Evolutionary conservation across 2,888 invertebrate species (phyloP).

Genomic region (Chrysina gloriosa): DNA sequence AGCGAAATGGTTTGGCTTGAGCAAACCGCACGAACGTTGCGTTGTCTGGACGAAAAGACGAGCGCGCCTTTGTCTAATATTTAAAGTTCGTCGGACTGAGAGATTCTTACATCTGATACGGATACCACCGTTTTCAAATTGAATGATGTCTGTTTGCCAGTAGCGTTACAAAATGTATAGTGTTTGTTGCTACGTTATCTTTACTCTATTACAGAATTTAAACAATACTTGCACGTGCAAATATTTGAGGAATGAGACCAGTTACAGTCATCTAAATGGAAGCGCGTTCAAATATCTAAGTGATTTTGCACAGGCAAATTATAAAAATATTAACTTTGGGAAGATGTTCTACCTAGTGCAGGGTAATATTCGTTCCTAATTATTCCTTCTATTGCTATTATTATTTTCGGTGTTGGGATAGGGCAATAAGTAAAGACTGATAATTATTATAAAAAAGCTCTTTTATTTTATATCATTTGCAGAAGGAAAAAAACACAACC

Average conservation of each 20-base stretch:
- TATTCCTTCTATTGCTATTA: too few relatives aligned
- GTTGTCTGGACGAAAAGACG: background rate
- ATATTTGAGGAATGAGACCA: slow-evolving; percentile 17
- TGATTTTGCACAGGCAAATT: background rate
- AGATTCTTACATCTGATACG: slow-evolving; percentile 7
- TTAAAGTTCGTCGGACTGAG: slow-evolving; percentile 11
- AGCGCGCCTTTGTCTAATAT: slow-evolving; percentile 23
- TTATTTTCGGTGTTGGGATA: too few relatives aligned
- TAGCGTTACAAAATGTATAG: slow-evolving; percentile 7
- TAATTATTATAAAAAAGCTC: too few relatives aligned
- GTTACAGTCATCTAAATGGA: background rate
- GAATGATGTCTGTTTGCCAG: slow-evolving; percentile 1
- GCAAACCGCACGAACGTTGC: background rate
- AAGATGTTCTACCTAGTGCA: too few relatives aligned
- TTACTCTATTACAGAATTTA: background rate
- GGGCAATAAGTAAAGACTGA: too few relatives aligned
- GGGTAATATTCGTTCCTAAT: too few relatives aligned
- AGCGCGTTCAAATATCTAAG: background rate
- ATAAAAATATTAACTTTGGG: too few relatives aligned
- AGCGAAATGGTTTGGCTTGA: background rate
- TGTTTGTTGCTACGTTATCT: background rate
- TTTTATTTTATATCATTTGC: too few relatives aligned
- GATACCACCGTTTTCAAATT: slow-evolving; percentile 1
- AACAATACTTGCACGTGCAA: slow-evolving; percentile 1
- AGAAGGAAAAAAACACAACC: too few relatives aligned